Percentiles rank a stretch among this genome's conserved stretches.
Evolutionary conservation across 1,140 invertebrate genomes (phyloP).

Genomic region (Drosophila pandora): DNA sequence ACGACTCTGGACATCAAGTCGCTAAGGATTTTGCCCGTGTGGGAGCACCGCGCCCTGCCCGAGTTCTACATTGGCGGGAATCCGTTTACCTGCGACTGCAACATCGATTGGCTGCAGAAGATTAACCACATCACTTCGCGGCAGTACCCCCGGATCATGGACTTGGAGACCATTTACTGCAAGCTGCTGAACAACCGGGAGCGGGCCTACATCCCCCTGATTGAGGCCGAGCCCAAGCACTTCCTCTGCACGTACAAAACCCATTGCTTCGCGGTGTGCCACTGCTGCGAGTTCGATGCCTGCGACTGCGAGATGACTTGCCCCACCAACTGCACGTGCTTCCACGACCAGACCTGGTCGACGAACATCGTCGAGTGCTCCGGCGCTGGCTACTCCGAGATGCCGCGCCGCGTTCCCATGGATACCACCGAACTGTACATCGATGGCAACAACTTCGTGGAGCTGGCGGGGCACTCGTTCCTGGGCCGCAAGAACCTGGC

Average conservation of each 20-base stretch:
- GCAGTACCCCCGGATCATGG: constrained; percentile 95
- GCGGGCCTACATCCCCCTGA: constrained; percentile 91
- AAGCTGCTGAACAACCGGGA: constrained; percentile 94
- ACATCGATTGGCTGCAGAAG: constrained; percentile 94
- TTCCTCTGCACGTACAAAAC: constrained; percentile 96
- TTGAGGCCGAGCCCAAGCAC: constrained; percentile 93
- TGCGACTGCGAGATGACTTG: constrained; percentile 98
- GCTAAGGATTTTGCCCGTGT: constrained; percentile 89
- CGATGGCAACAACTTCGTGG: constrained; percentile 94
- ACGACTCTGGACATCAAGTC: constrained; percentile 92
- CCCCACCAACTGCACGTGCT: constrained; percentile 96
- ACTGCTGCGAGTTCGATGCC: constrained; percentile 97
- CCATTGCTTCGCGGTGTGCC: constrained; percentile 96
- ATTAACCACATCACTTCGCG: constrained; percentile 90
- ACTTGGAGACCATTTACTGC: constrained; percentile 95
- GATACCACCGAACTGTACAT: constrained; percentile 96
- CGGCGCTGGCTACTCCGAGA: constrained; percentile 89
- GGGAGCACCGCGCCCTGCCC: constrained; percentile 88
- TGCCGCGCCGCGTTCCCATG: constrained; percentile 95
- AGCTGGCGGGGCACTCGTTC: constrained; percentile 94
- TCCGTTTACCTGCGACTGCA: constrained; percentile 94
- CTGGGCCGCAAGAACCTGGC: constrained; percentile 94
- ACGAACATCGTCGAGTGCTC: constrained; percentile 97
- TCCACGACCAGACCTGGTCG: constrained; percentile 96
- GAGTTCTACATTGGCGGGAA: constrained; percentile 95